phyloP scores from a whole-genome alignment of 2,113 vertebrate species.

The Thermophis baileyi region DNA sequence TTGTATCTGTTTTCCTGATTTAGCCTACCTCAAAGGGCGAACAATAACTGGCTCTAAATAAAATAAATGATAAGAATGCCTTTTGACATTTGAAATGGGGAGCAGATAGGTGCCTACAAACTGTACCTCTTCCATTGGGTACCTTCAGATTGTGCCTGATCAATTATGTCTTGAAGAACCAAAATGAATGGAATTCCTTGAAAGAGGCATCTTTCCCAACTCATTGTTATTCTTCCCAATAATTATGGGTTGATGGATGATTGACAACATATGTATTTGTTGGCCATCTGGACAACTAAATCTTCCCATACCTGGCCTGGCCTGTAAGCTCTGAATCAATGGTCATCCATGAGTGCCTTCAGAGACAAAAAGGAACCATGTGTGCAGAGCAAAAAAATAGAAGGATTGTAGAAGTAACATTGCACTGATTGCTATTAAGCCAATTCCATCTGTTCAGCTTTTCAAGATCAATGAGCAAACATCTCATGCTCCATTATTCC shows the following conservation, averaged over 20 bases:
- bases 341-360: background rate
- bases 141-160: background rate
- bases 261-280: background rate
- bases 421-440: background rate
- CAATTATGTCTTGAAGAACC: background rate
- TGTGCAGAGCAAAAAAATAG: background rate
- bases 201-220: background rate
- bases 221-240: background rate
- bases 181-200: background rate
- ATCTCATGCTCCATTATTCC: accelerated
- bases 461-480: background rate
- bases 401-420: background rate
- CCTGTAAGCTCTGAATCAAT: background rate
- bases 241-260: background rate
- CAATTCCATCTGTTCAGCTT: background rate
- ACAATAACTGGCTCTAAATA: background rate
- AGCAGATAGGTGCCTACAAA: background rate
- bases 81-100: background rate
- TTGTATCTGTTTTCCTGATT: background rate
- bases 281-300: background rate
- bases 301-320: background rate
- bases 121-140: background rate
- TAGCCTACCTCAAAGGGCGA: background rate
- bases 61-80: background rate
- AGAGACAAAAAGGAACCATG: background rate